Base-by-base conservation (phyloP, 2,888 invertebrate species). In the Caenorhabditis doughertyi region DNA sequence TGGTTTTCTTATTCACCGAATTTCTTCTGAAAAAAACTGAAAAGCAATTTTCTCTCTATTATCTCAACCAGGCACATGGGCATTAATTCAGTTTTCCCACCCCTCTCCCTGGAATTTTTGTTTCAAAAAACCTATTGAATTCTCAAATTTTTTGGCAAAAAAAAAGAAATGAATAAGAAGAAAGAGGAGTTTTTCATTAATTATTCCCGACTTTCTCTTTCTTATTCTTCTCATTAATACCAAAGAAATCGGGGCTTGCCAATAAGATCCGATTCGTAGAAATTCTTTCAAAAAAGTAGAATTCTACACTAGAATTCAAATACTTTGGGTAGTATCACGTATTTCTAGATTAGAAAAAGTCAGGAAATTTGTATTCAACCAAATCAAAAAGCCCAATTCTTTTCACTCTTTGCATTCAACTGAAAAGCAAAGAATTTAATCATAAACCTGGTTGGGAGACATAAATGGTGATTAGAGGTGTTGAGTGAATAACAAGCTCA, bases 181-280 rank as follows among this genome's bases (percentile, higher is more conserved):
- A 56, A 32, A 56, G 53, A 55, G 21, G 35, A 49, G n/a, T n/a
- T n/a, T n/a, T n/a, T n/a, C n/a, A 76, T 76, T 76, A 76, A 67
- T 58, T 76, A 60, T 60, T 60, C 60, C 23, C n/a, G 42, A n/a
- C 13, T 23, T n/a, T 60, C n/a, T 60, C 23, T 56, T 29, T 1
- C n/a, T n/a, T n/a, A n/a, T n/a, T n/a, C n/a, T n/a, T n/a, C n/a
- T n/a, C n/a, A n/a, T n/a, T n/a, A n/a, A n/a, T n/a, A n/a, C n/a
- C n/a, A n/a, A n/a, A n/a, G n/a, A n/a, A n/a, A n/a, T n/a, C n/a
- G n/a, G n/a, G n/a, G n/a, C n/a, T n/a, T n/a, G n/a, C n/a, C n/a
- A n/a, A n/a, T n/a, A n/a, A n/a, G n/a, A n/a, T n/a, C n/a, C n/a
- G n/a, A n/a, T n/a, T n/a, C n/a, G n/a, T n/a, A n/a, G n/a, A n/a